Base-by-base conservation (phyloP, 2,888 invertebrate genomes). In the Caenorhabditis auriculariae region DNA sequence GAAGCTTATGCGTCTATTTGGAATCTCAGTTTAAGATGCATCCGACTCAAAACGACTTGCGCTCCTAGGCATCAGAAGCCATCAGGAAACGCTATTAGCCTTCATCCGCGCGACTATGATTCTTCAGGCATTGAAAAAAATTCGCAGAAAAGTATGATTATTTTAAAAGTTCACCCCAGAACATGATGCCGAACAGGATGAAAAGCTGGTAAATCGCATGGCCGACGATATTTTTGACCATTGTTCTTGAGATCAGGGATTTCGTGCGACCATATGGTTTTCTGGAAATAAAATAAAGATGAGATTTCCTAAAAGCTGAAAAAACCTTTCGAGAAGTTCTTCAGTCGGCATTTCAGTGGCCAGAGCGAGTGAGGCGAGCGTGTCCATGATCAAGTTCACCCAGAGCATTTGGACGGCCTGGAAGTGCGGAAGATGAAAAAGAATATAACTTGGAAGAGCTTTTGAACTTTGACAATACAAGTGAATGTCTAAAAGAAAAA, bases 121-220 rank as follows among this genome's bases (percentile, higher is more conserved):
- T n/a, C n/a, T n/a, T n/a, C n/a, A n/a, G n/a, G n/a, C n/a, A n/a
- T n/a, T n/a, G n/a, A n/a, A n/a, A n/a, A n/a, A n/a, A n/a, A n/a
- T n/a, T n/a, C n/a, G n/a, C n/a, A n/a, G n/a, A n/a, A n/a, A n/a
- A n/a, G n/a, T n/a, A n/a, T n/a, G n/a, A n/a, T n/a, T n/a, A n/a
- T n/a, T n/a, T 12, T 7, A 23, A 42, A 21, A 26, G 28, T 64
- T 81, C 53, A 93, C 95, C 96, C 78, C 88, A 88, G 87, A 96
- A 98, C 54, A 98, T 88, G 75, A 98, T 87, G 64, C 88, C 86
- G 87, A 98, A 95, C 81, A 98, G 91, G 81, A 98, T 89, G 78
- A 69, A 54, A 27, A 81, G 60, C 42, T 81, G 81, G 50, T 81
- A 81, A 53, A 79, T 45, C 27, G 81, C 78, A 43, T 81, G 81